These are phyloP conservation scores for Philereme vetulata DNA, from an alignment of 2,888 invertebrate species.

Conservation along the genomic window DNA sequence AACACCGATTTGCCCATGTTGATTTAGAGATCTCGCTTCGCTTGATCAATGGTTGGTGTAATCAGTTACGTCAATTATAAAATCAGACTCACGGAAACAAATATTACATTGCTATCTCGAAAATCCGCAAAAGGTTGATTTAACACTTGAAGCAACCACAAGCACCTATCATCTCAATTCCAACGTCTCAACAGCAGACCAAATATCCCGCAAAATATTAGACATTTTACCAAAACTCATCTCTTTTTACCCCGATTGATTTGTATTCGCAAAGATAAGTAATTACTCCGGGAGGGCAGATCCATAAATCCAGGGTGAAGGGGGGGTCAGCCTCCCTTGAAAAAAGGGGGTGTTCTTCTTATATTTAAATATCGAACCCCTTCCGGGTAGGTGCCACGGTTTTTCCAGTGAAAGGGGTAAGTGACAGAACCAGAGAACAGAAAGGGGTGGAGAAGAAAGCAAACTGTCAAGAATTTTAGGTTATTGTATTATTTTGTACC, in stretches of 20 bases:
- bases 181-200: constrained; percentile 26
- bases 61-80: too few relatives aligned
- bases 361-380: constrained; percentile 84
- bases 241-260: constrained; percentile 73
- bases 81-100: too few relatives aligned
- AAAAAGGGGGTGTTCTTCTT: constrained; percentile 83
- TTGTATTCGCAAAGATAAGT: constrained; percentile 82
- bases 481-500: too few relatives aligned
- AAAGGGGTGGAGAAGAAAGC: constrained; percentile 44
- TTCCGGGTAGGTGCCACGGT: constrained; percentile 84
- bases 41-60: too few relatives aligned
- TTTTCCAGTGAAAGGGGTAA: constrained; percentile 84
- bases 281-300: constrained; percentile 80
- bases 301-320: constrained; percentile 77
- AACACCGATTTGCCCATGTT: too few relatives aligned
- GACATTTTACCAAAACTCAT: constrained; percentile 43
- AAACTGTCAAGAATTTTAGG: not conserved
- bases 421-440: constrained; percentile 79
- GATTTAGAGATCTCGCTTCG: too few relatives aligned
- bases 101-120: not conserved
- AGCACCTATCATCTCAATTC: constrained; percentile 15
- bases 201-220: constrained; percentile 38
- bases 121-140: constrained; percentile 7
- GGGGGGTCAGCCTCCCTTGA: constrained; percentile 66
- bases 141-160: constrained; percentile 20